These are phyloP conservation scores for Parazoanthus atlanticus DNA, from an alignment of 92 coral and sea anemone species.

Conservation along the genomic window DNA sequence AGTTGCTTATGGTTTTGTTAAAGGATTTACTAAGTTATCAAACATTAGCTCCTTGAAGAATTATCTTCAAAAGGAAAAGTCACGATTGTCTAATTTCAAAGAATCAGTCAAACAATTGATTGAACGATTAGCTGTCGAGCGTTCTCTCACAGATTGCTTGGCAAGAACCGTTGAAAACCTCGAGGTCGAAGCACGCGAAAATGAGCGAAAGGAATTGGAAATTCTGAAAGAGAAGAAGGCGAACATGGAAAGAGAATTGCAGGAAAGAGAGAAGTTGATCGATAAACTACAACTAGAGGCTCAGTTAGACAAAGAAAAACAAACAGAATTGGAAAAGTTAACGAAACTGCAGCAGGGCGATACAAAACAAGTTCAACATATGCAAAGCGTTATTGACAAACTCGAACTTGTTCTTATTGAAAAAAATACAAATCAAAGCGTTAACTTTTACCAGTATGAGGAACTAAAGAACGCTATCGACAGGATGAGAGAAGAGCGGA, in stretches of 20 bases:
- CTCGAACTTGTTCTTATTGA: slow-evolving; percentile 35
- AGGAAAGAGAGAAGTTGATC: background rate
- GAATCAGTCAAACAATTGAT: background rate
- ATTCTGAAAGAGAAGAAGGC: slow-evolving; percentile 46
- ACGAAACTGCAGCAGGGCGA: background rate
- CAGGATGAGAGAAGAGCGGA: slow-evolving; percentile 59
- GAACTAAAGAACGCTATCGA: slow-evolving; percentile 65
- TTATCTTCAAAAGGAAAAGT: slow-evolving; percentile 6
- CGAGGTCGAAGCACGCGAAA: background rate
- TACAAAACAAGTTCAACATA: background rate
- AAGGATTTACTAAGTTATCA: slow-evolving; percentile 5
- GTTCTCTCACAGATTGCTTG: slow-evolving; percentile 29
- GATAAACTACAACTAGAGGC: background rate
- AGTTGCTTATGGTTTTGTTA: slow-evolving; percentile 15
- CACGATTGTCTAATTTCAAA: background rate
- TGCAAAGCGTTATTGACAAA: slow-evolving; percentile 5
- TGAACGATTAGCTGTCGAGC: slow-evolving; percentile 29
- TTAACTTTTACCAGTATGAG: slow-evolving; percentile 64
- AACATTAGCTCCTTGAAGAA: slow-evolving; percentile 4
- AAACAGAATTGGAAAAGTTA: background rate
- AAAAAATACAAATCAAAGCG: slow-evolving; percentile 46
- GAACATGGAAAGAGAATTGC: background rate
- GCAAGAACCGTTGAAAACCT: slow-evolving; percentile 14
- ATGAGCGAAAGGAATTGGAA: background rate
- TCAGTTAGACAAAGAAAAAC: background rate